Conservation (phyloP, 2,888 invertebrate species). For the Limnephilus rhombicus region DNA sequence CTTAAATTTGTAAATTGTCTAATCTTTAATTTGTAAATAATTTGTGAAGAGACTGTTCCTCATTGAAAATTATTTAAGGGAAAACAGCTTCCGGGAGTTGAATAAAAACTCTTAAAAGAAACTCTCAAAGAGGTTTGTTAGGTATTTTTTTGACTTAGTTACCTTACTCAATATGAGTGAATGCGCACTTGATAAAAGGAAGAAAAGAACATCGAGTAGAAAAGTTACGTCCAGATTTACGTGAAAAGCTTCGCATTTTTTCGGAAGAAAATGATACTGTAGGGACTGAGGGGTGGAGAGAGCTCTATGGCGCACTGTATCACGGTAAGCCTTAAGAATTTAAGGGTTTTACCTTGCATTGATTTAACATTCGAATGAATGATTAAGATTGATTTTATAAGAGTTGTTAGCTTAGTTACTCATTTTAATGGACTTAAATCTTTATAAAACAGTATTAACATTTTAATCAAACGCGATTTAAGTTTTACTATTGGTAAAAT, state of each 20-base stretch:
- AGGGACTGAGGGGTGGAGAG: not conserved
- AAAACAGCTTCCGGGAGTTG: not conserved
- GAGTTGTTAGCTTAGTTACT: not conserved
- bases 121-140: not conserved
- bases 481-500: too few relatives aligned
- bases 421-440: not conserved
- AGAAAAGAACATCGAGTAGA: not conserved
- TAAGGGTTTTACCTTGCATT: not conserved
- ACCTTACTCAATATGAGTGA: not conserved
- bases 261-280: not conserved
- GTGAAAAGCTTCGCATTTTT: conserved; percentile 1
- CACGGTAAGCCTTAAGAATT: not conserved
- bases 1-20: not conserved
- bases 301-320: not conserved
- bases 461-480: not conserved
- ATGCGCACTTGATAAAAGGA: not conserved
- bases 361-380: not conserved
- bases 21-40: too few relatives aligned
- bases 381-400: not conserved
- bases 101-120: not conserved
- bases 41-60: not conserved
- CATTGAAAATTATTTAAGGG: not conserved
- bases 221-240: not conserved
- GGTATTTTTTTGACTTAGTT: not conserved
- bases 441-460: not conserved